phyloP scores from a whole-genome alignment of 2,888 invertebrate species.

The Pristionchus japonicus region DNA sequence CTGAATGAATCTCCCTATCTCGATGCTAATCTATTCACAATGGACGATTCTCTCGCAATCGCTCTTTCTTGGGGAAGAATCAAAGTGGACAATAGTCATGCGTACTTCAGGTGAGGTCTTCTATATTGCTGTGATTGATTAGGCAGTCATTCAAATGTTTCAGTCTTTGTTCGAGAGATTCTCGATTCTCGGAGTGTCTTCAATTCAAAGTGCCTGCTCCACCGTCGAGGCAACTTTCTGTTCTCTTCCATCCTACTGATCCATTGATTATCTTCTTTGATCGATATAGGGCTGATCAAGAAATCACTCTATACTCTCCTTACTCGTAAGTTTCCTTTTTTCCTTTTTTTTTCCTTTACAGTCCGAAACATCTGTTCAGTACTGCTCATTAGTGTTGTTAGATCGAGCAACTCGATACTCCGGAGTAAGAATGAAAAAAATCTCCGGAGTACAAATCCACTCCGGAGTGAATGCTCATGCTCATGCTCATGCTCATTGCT shows the following conservation, averaged over 20 bases:
- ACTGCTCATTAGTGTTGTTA: no score
- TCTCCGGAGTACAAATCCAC: no score
- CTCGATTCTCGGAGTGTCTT: neutral
- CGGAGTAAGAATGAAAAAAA: no score
- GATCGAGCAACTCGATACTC: no score
- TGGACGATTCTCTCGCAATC: slow-evolving; percentile 36
- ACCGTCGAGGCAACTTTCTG: slow-evolving; percentile 2
- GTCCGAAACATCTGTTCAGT: neutral
- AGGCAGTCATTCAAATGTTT: neutral
- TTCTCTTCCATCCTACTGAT: slow-evolving; percentile 24
- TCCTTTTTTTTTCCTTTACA: neutral
- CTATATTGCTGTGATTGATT: no score
- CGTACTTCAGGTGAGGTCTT: neutral
- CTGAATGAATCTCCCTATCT: slow-evolving; percentile 41
- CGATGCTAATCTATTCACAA: neutral
- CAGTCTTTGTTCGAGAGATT: neutral
- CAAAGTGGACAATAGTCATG: neutral
- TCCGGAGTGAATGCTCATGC: no score
- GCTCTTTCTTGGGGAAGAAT: slow-evolving; percentile 35
- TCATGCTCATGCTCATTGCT: no score
- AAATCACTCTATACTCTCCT: slow-evolving; percentile 3
- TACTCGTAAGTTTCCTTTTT: neutral
- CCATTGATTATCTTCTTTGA: slow-evolving; percentile 27
- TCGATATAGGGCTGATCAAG: slow-evolving; percentile 27
- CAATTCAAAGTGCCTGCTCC: neutral